These are phyloP conservation scores for Brachyhypopomus gauderio DNA, from an alignment of 2,113 vertebrate genomes.

Conservation along the genomic window DNA sequence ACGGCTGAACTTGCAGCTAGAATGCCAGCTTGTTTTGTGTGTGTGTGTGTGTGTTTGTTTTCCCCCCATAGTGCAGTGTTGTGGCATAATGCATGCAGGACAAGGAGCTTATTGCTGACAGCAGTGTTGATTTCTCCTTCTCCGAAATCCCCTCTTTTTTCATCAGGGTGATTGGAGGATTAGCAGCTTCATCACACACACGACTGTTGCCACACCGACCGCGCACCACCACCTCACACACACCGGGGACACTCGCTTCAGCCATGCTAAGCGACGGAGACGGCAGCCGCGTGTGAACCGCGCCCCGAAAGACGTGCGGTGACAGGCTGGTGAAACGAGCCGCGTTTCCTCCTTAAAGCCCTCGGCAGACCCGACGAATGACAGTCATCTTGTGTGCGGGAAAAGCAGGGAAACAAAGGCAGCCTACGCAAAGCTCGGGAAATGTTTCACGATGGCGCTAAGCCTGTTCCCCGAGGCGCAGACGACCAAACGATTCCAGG, in stretches of 20 bases:
- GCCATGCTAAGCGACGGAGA: not conserved
- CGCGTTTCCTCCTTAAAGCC: not conserved
- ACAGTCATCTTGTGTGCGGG: not conserved
- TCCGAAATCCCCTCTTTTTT: slow-evolving; percentile 5
- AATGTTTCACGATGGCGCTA: slow-evolving; percentile 29
- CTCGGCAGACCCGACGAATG: slow-evolving; percentile 13
- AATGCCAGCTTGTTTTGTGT: too few relatives aligned
- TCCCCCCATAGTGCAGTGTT: slow-evolving; percentile 6
- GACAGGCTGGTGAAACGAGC: slow-evolving; percentile 3
- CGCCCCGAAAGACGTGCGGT: not conserved
- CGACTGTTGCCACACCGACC: not conserved
- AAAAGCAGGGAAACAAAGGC: slow-evolving; percentile 8
- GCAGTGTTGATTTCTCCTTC: slow-evolving; percentile 24
- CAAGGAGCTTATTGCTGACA: slow-evolving; percentile 28
- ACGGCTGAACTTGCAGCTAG: slow-evolving; percentile 19
- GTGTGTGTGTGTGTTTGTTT: not conserved
- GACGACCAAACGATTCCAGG: slow-evolving; percentile 42
- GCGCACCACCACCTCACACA: not conserved
- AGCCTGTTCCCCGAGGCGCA: slow-evolving; percentile 34
- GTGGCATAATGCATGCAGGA: slow-evolving; percentile 27
- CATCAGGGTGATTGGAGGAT: slow-evolving; percentile 7
- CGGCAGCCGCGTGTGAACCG: not conserved
- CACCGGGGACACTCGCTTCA: not conserved
- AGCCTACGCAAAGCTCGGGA: slow-evolving; percentile 1
- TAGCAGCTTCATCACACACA: slow-evolving; percentile 14